Evolutionary conservation across 2,888 invertebrate genomes (phyloP).

Genomic region (Epinotia nisella): DNA sequence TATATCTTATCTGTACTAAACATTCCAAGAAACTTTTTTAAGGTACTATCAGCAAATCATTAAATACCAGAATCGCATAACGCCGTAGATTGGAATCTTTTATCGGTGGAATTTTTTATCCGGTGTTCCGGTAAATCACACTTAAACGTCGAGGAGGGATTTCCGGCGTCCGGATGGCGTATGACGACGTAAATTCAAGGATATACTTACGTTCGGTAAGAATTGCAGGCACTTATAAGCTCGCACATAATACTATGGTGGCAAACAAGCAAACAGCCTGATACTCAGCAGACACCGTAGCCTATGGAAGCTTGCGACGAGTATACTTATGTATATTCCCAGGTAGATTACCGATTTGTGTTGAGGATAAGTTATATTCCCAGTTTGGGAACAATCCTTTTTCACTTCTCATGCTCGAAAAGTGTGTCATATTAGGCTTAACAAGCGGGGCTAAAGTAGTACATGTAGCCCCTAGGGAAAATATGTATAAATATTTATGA

Average conservation of each 20-base stretch:
- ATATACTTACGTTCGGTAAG: slow-evolving; percentile 19
- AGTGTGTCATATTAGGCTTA: too few relatives aligned
- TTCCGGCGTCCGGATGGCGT: slow-evolving; percentile 26
- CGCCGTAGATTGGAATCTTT: slow-evolving; percentile 19
- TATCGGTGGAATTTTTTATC: slow-evolving; percentile 38
- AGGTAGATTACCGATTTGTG: too few relatives aligned
- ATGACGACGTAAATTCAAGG: slow-evolving; percentile 27
- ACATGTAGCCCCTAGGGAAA: too few relatives aligned
- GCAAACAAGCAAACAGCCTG: too few relatives aligned
- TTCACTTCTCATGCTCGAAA: too few relatives aligned
- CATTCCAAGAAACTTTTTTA: slow-evolving; percentile 6
- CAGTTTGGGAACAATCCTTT: too few relatives aligned
- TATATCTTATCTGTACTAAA: neutral
- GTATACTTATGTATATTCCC: too few relatives aligned
- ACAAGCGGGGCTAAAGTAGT: too few relatives aligned
- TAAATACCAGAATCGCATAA: slow-evolving; percentile 16
- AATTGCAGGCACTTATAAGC: slow-evolving; percentile 2
- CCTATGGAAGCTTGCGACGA: too few relatives aligned
- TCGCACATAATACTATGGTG: neutral
- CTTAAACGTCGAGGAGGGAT: slow-evolving; percentile 32
- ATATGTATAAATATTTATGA: too few relatives aligned
- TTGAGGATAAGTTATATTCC: too few relatives aligned
- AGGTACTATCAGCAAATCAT: slow-evolving; percentile 19
- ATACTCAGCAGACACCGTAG: too few relatives aligned
- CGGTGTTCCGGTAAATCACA: slow-evolving; percentile 39